Evolutionary conservation across 1,140 invertebrate species (phyloP).

Genomic region (Thalassaphorura encarpata): DNA sequence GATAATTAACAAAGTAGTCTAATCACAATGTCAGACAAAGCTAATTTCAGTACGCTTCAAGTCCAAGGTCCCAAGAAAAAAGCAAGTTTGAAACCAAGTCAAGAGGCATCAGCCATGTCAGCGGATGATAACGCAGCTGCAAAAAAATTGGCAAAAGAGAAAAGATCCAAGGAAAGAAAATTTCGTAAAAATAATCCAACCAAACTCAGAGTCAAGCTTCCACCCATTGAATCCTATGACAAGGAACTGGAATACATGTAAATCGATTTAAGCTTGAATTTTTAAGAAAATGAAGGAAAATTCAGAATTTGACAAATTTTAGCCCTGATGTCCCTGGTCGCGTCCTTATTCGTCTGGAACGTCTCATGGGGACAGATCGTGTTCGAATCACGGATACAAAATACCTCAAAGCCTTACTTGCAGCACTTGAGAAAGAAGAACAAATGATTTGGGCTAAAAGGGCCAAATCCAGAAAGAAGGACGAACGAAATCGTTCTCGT

Average conservation of each 20-base stretch:
- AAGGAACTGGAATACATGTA: slow-evolving; percentile 25
- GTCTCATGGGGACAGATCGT: slow-evolving; percentile 27
- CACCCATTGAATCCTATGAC: slow-evolving; percentile 22
- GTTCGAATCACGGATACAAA: slow-evolving; percentile 20
- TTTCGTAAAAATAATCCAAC: slow-evolving; percentile 43
- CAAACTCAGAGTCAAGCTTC: slow-evolving; percentile 24
- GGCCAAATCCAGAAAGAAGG: slow-evolving; percentile 12
- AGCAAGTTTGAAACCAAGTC: no score
- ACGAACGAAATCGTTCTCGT: slow-evolving; percentile 16
- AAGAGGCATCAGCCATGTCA: no score
- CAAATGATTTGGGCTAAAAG: slow-evolving; percentile 13
- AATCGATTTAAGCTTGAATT: neutral
- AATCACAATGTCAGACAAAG: no score
- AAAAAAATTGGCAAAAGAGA: neutral
- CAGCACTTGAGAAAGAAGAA: slow-evolving; percentile 23
- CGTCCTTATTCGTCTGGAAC: slow-evolving; percentile 26
- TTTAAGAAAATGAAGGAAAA: neutral
- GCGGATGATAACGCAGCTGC: no score
- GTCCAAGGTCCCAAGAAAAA: no score
- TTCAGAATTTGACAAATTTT: neutral
- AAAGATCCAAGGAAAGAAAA: slow-evolving; percentile 43
- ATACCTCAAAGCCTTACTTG: slow-evolving; percentile 20
- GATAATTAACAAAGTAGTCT: no score
- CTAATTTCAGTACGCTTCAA: no score
- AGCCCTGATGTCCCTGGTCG: slow-evolving; percentile 12